Base-by-base conservation (phyloP, 2,888 invertebrate genomes). In the Polydrusus tereticollis region DNA sequence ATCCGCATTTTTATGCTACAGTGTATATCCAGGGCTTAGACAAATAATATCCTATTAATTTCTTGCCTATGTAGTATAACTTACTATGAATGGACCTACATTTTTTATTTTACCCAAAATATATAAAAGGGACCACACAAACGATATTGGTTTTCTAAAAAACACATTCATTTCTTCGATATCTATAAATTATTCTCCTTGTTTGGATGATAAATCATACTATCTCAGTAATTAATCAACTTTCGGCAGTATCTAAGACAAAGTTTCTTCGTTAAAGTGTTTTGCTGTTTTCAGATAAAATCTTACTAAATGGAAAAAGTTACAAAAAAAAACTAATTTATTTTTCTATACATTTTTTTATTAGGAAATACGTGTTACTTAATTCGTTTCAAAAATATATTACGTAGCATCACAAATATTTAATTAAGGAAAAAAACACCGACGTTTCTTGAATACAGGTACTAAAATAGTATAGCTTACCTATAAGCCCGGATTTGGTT, bases 261-360 rank as follows among this genome's bases (percentile, higher is more conserved):
- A 70, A 70, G 64, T 70, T 70, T 70, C 64, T 65, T 70, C 36
- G 59, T 65, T 70, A 65, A 70, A 70, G 70, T 70, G 70, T 70
- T 70, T 70, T 70, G 70, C 58, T 70, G 29, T 29, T 55, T 55
- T 29, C 29, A 16, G 70, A 65, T 65, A 59, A 59, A 45, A 70
- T 65, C 62, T 69, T 57, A 69, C 63, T 63, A 69, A 69, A 63
- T 63, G 63, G 69, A 63, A 65, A 64, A 70, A 70, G 59, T 70
- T 65, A 59, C 57, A 69, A 57, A 69, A 23, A 58, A 57, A 65
- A 43, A 16, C 66, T 45, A 57, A 57, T 66, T 66, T 67, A 45
- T 58, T 33, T 47, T 29, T 33, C n/a, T 26, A 1, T 21, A 47
- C 58, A 29, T 47, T 66, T 66, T 52, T 16, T 26, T 26, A 52